Conservation (phyloP, 2,113 vertebrate genomes). For the Gallinago paraguaiae region DNA sequence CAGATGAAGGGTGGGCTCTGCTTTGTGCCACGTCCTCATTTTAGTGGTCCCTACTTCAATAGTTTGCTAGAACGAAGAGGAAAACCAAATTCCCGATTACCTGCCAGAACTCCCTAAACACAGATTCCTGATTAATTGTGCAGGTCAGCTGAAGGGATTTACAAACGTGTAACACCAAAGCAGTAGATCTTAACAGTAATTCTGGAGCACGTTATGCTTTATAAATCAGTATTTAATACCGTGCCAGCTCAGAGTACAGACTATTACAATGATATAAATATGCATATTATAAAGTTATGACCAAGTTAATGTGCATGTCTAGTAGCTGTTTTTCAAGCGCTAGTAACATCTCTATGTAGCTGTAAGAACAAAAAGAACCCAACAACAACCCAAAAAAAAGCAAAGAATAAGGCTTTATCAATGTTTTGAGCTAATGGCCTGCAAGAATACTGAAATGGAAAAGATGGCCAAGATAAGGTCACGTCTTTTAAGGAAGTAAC, state of each 20-base stretch:
- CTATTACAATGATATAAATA: conserved; percentile 45
- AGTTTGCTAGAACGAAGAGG: background rate
- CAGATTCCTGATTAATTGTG: conserved; percentile 29
- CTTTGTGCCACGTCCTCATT: background rate
- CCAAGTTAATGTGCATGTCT: conserved; percentile 57
- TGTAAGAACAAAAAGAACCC: background rate
- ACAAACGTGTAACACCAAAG: conserved; percentile 13
- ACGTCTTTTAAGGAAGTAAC: background rate
- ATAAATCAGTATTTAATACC: conserved; percentile 65
- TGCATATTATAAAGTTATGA: conserved; percentile 60
- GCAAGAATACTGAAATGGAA: background rate
- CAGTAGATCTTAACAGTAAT: conserved; percentile 37
- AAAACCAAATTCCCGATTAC: conserved; percentile 9
- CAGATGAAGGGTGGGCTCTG: background rate
- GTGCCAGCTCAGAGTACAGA: conserved; percentile 13
- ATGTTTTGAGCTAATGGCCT: background rate
- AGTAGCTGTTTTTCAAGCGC: conserved; percentile 47
- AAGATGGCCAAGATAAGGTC: background rate
- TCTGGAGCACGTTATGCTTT: conserved; percentile 25
- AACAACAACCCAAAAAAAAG: background rate
- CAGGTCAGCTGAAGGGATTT: conserved; percentile 44
- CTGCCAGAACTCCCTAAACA: conserved; percentile 31
- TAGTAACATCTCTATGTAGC: background rate
- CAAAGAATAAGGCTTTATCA: background rate
- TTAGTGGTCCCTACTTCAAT: background rate